Conservation (phyloP, 2,797 vertebrate species). For the Lophius americanus region DNA sequence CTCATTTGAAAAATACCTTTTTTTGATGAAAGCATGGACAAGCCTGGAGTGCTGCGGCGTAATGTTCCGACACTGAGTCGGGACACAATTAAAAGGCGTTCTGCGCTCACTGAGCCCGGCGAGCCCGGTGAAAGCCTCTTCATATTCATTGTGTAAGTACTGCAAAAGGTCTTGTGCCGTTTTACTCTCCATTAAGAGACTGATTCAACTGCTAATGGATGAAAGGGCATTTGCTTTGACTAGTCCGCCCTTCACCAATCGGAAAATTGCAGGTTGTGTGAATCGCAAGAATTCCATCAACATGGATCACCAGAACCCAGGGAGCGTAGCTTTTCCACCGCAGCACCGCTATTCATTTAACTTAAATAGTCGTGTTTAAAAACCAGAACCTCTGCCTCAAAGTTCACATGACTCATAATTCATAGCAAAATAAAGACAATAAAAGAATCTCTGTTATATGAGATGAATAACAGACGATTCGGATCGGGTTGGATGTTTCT, state of each 20-base stretch:
- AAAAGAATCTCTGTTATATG: constrained; percentile 36
- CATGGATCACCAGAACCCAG: constrained; percentile 50
- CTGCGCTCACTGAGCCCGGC: constrained; percentile 74
- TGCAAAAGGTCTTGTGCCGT: constrained; percentile 75
- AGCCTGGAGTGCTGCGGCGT: constrained; percentile 44
- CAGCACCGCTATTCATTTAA: constrained; percentile 3
- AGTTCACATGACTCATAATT: constrained; percentile 14
- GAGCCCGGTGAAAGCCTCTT: constrained; percentile 73
- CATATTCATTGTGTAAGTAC: constrained; percentile 79
- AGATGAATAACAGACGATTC: constrained; percentile 62
- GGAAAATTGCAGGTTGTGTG: constrained; percentile 62
- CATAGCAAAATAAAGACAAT: constrained; percentile 5
- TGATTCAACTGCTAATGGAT: constrained; percentile 80
- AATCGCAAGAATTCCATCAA: constrained; percentile 60
- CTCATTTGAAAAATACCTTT: constrained; percentile 50
- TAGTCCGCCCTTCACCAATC: constrained; percentile 70
- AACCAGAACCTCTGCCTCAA: neutral
- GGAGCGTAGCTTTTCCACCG: constrained; percentile 27
- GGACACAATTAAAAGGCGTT: constrained; percentile 78
- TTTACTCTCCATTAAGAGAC: constrained; percentile 79
- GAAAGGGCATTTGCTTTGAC: constrained; percentile 77
- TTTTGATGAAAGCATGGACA: constrained; percentile 61
- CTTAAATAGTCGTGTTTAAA: neutral
- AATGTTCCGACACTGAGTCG: constrained; percentile 61
- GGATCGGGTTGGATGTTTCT: constrained; percentile 53